Evolutionary conservation across 2,797 vertebrate species (phyloP).

Genomic region (Schizothorax lantsangensis): DNA sequence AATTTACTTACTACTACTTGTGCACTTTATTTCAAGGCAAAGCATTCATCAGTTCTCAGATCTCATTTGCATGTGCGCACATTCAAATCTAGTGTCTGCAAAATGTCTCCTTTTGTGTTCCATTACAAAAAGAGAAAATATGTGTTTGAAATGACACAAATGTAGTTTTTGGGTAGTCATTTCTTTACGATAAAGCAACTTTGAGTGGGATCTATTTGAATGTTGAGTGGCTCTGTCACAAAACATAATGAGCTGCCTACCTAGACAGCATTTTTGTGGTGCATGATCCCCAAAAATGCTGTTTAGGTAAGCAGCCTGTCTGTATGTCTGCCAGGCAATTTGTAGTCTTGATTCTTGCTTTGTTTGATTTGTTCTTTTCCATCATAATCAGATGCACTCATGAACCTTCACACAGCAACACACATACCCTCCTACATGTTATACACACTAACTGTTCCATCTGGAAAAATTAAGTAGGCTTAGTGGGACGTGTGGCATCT

Average conservation of each 20-base stretch:
- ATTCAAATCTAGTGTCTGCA: background rate
- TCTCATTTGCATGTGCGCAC: background rate
- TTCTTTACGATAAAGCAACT: background rate
- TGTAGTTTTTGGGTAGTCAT: background rate
- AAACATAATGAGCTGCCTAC: background rate
- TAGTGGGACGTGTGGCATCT: slow-evolving; percentile 20
- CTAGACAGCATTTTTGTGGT: background rate
- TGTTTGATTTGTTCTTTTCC: slow-evolving; percentile 14
- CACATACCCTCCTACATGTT: slow-evolving; percentile 21
- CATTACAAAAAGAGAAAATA: background rate
- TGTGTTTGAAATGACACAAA: background rate
- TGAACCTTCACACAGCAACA: slow-evolving; percentile 40
- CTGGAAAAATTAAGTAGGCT: slow-evolving; percentile 25
- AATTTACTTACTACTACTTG: background rate
- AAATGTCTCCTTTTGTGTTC: background rate
- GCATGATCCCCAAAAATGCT: background rate
- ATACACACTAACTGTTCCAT: slow-evolving; percentile 22
- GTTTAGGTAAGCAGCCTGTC: background rate
- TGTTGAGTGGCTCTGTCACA: background rate
- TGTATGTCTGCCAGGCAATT: background rate
- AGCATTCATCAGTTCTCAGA: background rate
- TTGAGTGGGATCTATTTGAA: background rate
- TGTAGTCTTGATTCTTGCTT: background rate
- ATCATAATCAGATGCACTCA: slow-evolving; percentile 49
- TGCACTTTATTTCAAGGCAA: background rate